Percentiles rank a stretch among this genome's conserved stretches.
phyloP scores from a whole-genome alignment of 2,113 vertebrate genomes.

The Gyps fulvus region DNA sequence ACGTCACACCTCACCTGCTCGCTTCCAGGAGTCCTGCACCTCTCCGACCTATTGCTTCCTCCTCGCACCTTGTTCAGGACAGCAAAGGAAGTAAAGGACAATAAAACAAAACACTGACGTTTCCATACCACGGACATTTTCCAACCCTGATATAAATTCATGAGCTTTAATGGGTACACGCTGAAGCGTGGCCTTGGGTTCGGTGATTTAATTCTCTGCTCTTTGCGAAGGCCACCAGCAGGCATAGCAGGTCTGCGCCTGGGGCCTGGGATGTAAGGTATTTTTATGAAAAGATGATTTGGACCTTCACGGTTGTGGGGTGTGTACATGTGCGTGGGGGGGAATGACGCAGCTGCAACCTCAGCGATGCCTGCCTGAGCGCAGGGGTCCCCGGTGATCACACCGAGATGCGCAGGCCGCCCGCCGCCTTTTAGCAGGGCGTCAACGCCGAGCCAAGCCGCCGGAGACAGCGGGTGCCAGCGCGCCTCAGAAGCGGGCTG shows the following conservation, averaged over 20 bases:
- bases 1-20: accelerated
- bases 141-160: neutral
- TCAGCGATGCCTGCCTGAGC: neutral
- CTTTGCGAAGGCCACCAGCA: neutral
- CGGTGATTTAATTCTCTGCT: neutral
- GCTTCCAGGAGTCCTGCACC: neutral
- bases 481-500: neutral
- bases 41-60: neutral
- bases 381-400: neutral
- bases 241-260: neutral
- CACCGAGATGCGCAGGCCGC: neutral
- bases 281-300: neutral
- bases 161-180: neutral
- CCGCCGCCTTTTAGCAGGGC: neutral
- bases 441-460: accelerated
- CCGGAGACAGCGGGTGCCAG: neutral
- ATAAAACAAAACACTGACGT: neutral
- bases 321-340: accelerated
- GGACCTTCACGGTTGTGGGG: neutral
- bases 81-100: neutral
- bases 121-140: neutral
- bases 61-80: neutral
- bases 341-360: neutral
- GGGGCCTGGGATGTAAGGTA: neutral
- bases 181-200: neutral